Percentiles rank a stretch among this genome's conserved stretches.
These are phyloP conservation scores for Tylochromis polylepis DNA, from an alignment of 2,113 vertebrate genomes.

Conservation along the genomic window DNA sequence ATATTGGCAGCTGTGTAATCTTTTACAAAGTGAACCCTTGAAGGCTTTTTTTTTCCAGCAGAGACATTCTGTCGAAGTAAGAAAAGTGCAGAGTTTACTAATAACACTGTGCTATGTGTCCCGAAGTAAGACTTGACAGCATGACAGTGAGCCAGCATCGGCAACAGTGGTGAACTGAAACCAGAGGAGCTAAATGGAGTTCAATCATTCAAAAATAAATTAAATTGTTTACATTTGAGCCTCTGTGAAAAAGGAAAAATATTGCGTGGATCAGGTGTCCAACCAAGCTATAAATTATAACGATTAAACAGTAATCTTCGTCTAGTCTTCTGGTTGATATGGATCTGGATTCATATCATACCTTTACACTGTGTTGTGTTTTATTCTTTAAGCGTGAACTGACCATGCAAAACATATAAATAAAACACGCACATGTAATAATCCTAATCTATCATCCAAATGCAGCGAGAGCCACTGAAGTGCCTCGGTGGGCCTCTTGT, in stretches of 20 bases:
- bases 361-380: not conserved
- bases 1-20: not conserved
- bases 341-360: not conserved
- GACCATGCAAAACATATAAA: not conserved
- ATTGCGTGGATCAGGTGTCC: not conserved
- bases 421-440: not conserved
- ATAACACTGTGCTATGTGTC: not conserved
- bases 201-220: not conserved
- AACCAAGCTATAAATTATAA: not conserved
- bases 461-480: not conserved
- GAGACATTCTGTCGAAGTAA: not conserved
- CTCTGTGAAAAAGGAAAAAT: not conserved
- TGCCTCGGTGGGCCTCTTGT: not conserved
- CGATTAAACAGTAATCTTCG: not conserved
- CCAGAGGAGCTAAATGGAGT: not conserved
- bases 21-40: not conserved
- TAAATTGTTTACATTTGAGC: not conserved
- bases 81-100: not conserved
- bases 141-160: not conserved
- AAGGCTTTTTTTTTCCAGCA: not conserved
- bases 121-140: not conserved
- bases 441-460: not conserved
- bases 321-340: not conserved
- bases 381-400: not conserved
- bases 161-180: not conserved